Base-by-base conservation (phyloP, 2,888 invertebrate genomes). In the Cataglyphis rosenhaueri region DNA sequence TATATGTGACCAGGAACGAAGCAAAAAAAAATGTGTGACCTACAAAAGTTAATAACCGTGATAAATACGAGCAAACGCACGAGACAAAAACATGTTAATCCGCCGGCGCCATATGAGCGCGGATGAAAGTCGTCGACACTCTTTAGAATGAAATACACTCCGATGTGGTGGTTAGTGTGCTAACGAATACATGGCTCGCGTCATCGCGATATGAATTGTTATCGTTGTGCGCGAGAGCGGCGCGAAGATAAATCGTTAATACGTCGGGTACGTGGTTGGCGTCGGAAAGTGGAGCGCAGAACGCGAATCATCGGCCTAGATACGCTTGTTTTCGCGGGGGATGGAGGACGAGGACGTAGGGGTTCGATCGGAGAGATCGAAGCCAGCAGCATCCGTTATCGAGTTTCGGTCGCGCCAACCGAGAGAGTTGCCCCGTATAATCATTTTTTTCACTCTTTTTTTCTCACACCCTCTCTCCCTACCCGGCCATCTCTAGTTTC, bases 221-320 rank as follows among this genome's bases (percentile, higher is more conserved):
- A 88, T 88, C 87, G 83, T 76, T 83, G 73, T 81, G 84, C 84
- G 87, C 44, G 78, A 76, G 78, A 76, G 38, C 62, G 84, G 79
- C 18, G 78, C 65, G 73, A 66, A 82, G 83, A 88, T 88, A 88
- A 88, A 88, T 88, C 89, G 87, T 85, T 88, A 86, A 88, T 88
- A 87, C 62, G 85, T 83, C 74, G 87, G 59, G 70, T 84, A 84
- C 84, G 84, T 75, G 88, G 81, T 66, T 66, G 55, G 85, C 83
- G 71, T 85, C 78, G 86, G 65, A 21, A 75, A 82, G 61, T 83
- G 65, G 81, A 85, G 73, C 83, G 75, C 66, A 35, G 66, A 41
- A 66, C 62, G 84, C 81, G 71, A 64, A 86, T 82, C 84, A 84
- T 84, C 84, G 84, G 65, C 84, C 83, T 81, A 71, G 68, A 73